A percentile compares a stretch with the other conserved stretches of the same genome.
These are phyloP conservation scores for Terebella lapidaria DNA, from an alignment of 2,888 invertebrate species.

Conservation along the genomic window DNA sequence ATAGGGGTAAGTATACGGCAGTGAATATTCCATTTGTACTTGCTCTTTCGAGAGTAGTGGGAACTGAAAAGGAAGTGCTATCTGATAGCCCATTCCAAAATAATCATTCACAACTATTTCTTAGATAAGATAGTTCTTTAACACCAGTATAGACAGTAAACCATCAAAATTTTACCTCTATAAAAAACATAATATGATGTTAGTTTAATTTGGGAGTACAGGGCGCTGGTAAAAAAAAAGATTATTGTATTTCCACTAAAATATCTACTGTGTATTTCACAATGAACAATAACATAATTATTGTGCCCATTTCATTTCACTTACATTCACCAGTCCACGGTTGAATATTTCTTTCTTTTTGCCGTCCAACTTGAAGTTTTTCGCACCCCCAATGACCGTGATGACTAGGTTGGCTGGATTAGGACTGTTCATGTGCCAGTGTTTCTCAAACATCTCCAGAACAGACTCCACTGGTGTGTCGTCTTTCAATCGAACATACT, in stretches of 20 bases:
- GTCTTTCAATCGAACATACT: conserved; percentile 50
- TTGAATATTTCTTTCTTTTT: conserved; percentile 51
- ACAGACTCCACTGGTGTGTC: conserved; percentile 40
- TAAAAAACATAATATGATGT: too few relatives aligned
- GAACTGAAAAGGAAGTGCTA: neutral
- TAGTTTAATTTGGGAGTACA: too few relatives aligned
- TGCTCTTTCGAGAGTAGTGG: neutral
- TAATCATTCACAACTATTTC: too few relatives aligned
- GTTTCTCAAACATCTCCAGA: conserved; percentile 42
- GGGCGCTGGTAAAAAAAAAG: too few relatives aligned
- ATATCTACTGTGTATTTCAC: too few relatives aligned
- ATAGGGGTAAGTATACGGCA: neutral
- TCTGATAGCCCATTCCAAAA: too few relatives aligned
- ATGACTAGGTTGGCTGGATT: conserved; percentile 50
- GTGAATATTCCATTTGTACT: neutral
- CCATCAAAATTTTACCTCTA: too few relatives aligned
- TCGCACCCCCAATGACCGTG: conserved; percentile 54
- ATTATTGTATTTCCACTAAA: too few relatives aligned
- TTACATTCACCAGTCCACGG: conserved; percentile 39
- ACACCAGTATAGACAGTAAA: too few relatives aligned
- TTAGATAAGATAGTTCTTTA: too few relatives aligned
- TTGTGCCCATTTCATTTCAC: too few relatives aligned
- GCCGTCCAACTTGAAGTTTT: conserved; percentile 53
- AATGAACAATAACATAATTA: too few relatives aligned
- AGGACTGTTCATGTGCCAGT: conserved; percentile 51